A percentile compares a stretch with the other conserved stretches of the same genome.
Evolutionary conservation across 2,888 invertebrate genomes (phyloP).

Genomic region (Lepidochrysops patricia): DNA sequence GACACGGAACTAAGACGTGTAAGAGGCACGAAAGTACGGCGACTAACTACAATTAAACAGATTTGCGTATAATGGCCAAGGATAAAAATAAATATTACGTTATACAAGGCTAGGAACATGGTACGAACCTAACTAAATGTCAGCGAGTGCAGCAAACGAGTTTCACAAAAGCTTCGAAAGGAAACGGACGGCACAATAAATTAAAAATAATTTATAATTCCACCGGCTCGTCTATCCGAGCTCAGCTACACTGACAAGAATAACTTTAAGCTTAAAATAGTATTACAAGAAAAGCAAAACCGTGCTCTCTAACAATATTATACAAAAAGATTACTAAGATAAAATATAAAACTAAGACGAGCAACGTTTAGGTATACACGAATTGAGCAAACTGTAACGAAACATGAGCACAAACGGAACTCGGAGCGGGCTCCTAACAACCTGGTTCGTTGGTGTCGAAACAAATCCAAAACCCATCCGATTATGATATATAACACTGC

Average conservation of each 20-base stretch:
- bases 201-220: conserved; percentile 26
- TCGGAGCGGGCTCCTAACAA: conserved; percentile 17
- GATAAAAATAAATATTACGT: conserved; percentile 45
- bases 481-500: conserved; percentile 41
- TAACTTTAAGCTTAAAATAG: conserved; percentile 49
- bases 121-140: conserved; percentile 34
- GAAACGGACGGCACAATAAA: conserved; percentile 55
- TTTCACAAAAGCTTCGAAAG: conserved; percentile 15
- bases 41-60: conserved; percentile 15
- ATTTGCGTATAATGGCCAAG: conserved; percentile 22
- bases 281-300: conserved; percentile 67
- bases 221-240: conserved; percentile 15
- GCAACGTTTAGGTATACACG: conserved; percentile 55
- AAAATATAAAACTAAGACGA: conserved; percentile 43
- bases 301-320: conserved; percentile 64
- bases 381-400: conserved; percentile 73
- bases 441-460: conserved; percentile 6
- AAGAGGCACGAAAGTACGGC: conserved; percentile 20
- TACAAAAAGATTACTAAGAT: conserved; percentile 48
- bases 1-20: conserved; percentile 37
- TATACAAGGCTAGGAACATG: conserved; percentile 50
- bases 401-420: conserved; percentile 62
- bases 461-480: conserved; percentile 13
- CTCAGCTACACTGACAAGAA: conserved; percentile 30
- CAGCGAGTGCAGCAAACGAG: conserved; percentile 25